Conservation (phyloP, 2,113 vertebrate species). For the Helogale parvula region DNA sequence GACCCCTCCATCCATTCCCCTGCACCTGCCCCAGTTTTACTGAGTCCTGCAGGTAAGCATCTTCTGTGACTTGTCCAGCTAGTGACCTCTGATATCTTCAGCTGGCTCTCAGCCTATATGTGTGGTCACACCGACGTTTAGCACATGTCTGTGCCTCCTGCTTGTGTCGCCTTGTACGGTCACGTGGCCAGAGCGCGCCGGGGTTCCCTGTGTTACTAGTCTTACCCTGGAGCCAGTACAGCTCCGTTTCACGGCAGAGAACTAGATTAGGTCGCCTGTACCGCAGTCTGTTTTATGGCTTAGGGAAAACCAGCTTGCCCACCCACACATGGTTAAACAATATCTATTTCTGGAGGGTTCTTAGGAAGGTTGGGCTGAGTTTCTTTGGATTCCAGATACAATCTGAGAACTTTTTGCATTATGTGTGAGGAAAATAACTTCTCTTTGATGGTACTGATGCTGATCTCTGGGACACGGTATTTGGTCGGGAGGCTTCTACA, state of each 20-base stretch:
- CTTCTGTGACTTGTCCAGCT: not conserved
- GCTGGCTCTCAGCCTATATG: not conserved
- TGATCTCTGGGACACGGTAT: not conserved
- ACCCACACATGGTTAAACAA: conserved; percentile 44
- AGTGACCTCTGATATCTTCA: not conserved
- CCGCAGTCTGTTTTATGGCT: conserved; percentile 31
- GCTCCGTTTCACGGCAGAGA: conserved; percentile 2
- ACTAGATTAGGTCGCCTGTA: not conserved
- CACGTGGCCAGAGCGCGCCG: not conserved
- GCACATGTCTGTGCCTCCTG: not conserved
- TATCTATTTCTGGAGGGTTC: conserved; percentile 66
- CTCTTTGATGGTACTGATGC: not conserved
- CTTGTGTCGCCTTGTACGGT: not conserved
- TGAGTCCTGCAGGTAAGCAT: not conserved
- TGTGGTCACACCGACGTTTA: not conserved
- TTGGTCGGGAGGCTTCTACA: not conserved
- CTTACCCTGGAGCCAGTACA: not conserved
- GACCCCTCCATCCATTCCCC: not conserved
- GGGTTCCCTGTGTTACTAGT: conserved; percentile 34
- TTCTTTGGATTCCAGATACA: not conserved
- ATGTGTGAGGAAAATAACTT: not conserved
- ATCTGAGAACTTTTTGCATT: not conserved
- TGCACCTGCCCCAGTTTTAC: not conserved
- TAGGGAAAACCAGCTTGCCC: conserved; percentile 11
- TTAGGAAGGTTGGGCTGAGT: conserved; percentile 8